Base-by-base conservation (phyloP, 2,797 vertebrate genomes). In the Trematomus bernacchii region DNA sequence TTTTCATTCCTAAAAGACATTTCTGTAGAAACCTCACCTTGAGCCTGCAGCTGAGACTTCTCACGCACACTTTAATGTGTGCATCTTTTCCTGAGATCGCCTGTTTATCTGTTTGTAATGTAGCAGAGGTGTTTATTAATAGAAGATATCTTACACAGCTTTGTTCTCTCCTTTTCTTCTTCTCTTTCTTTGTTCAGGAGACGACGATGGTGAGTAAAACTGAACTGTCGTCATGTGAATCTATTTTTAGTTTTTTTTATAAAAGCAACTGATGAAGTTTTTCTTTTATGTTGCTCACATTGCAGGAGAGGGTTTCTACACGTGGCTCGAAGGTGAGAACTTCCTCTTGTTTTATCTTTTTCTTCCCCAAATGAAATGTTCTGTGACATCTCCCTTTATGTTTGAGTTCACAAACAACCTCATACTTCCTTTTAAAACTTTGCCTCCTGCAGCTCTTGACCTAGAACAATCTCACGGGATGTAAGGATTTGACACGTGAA, bases 221-320 rank as follows among this genome's bases (percentile, higher is more conserved):
- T 0, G 1, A 40, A 1, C 0, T 0, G 0, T 1, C 10, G 59
- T 50, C 44, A 44, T 0, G 0, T 30, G 3, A 10, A 13, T 10
- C 33, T 62, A 18, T 69, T 63, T 73, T 51, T 50, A 37, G 37
- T 21, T 30, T 6, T 3, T 18, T 16, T 1, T n/a, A 9, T 13
- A 40, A 44, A 47, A 7, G 0, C 3, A 57, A 23, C 43, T 55
- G 14, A 57, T 13, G 3, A 30, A 42, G 44, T 76, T 1, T 68
- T 14, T 61, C 19, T 59, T 60, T 67, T 23, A 0, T 71, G 13
- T 73, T 0, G 1, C 77, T 84, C 55, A 7, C 1, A 2, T 53
- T 87, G 16, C 93, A 98, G 97, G 97, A 77, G 97, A 98, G 89
- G 95, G 95, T 62, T 99, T 99, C 94, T 98, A 99, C 93, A 96